Evolutionary conservation across 2,888 invertebrate species (phyloP), one percentile per base, ranked within the genome.

Genomic region (Pristionchus arcanus): DNA sequence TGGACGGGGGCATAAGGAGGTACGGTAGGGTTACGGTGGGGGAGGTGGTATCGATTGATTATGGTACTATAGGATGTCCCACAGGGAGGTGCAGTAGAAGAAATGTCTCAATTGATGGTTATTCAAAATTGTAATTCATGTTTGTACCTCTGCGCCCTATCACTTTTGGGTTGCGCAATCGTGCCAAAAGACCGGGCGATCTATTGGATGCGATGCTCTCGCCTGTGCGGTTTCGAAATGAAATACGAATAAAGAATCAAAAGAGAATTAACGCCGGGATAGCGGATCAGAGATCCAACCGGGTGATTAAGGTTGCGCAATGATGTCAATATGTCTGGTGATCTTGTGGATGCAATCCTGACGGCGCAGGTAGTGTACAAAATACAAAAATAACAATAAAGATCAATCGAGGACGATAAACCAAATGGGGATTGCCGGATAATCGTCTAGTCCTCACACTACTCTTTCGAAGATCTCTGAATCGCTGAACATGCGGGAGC

Each of bases 1-100:
- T 15, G 90, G 90, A 28, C 13, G 83, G 63, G 83, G 55, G 31
- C 91, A 91, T 71, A 66, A 81, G 7, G 90, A 90, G 37, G 90
- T 90, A 25, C 77, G 81, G 86, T 86, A 86, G 86, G n/a, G 49
- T 7, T 31, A 42, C 77, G 77, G 77, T 42, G 15, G n/a, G 15
- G 11, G 68, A n/a, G 7, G 28, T 7, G 9, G 68, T 15, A 15
- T 68, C 59, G 59, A 68, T 68, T 68, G 68, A 68, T 25, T 15
- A 68, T 21, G 42, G 42, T 42, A 28, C 2, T 25, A n/a, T 66
- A 31, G 3, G 31, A 34, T n/a, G n/a, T n/a, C n/a, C n/a, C n/a
- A n/a, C n/a, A n/a, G n/a, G n/a, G 71, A 71, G 9, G 55, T 2
- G 66, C 66, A 3, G 66, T 11, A 3, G 66, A 2, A 28, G 3